Percentiles rank a stretch among this genome's conserved stretches.
phyloP scores from a whole-genome alignment of 2,113 vertebrate species.

The Okapia johnstoni region DNA sequence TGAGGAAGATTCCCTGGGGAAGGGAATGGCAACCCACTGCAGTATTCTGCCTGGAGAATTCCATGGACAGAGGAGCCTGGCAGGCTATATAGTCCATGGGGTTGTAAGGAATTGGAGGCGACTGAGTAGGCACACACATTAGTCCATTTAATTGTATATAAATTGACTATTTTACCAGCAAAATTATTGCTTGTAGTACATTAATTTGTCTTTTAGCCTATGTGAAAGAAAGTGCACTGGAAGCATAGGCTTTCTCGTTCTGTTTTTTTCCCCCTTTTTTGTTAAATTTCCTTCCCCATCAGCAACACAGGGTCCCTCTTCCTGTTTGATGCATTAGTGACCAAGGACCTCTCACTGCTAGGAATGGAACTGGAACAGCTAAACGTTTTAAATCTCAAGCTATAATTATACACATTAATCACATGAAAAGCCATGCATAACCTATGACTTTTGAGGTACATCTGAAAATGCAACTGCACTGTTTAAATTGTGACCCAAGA shows the following conservation, averaged over 20 bases:
- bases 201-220: slow-evolving; percentile 17
- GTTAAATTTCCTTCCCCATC: background rate
- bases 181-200: background rate
- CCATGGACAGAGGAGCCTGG: background rate
- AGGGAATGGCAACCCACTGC: background rate
- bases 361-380: background rate
- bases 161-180: background rate
- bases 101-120: background rate
- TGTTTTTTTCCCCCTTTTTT: background rate
- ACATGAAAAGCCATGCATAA: slow-evolving; percentile 1
- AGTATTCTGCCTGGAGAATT: background rate
- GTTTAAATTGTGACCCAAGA: slow-evolving; percentile 18
- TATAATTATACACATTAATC: background rate
- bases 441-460: background rate
- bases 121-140: background rate
- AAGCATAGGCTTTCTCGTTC: background rate
- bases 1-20: background rate
- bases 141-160: background rate
- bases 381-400: background rate
- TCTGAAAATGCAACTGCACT: background rate
- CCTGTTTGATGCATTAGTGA: background rate
- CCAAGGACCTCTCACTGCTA: background rate
- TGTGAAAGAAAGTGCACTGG: background rate
- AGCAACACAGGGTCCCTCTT: background rate
- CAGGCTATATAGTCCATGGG: background rate